Percentiles rank a stretch among this genome's conserved stretches.
Conservation (phyloP, 1,140 invertebrate genomes). For the Spodoptera frugiperda region DNA sequence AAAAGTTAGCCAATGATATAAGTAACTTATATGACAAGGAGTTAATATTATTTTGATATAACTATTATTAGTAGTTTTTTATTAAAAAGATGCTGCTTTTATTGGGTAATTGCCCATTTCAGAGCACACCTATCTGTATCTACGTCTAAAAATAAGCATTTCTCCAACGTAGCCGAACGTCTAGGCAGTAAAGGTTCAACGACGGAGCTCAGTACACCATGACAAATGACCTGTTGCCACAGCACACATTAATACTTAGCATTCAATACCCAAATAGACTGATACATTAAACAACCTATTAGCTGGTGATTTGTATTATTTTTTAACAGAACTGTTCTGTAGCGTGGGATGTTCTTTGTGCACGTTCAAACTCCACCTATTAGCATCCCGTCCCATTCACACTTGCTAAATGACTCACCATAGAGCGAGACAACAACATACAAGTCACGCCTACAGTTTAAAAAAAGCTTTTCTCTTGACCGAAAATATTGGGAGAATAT, state of each 20-base stretch:
- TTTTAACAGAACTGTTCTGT: conserved; percentile 51
- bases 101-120: neutral
- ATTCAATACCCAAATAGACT: conserved; percentile 49
- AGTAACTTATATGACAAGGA: no score
- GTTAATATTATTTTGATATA: no score
- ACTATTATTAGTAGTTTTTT: no score
- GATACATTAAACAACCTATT: conserved; percentile 62
- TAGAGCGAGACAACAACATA: conserved; percentile 50
- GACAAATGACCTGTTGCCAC: conserved; percentile 37
- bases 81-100: no score
- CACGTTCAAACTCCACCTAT: conserved; percentile 62
- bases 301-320: conserved; percentile 62
- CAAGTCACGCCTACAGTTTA: conserved; percentile 44
- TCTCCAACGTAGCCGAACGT: neutral
- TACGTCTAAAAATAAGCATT: neutral
- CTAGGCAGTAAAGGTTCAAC: neutral
- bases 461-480: conserved; percentile 45
- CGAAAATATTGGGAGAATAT: conserved; percentile 33
- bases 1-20: no score
- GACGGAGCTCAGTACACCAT: conserved; percentile 23
- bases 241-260: conserved; percentile 46
- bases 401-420: neutral
- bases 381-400: conserved; percentile 48
- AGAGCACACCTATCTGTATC: neutral
- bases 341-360: conserved; percentile 60